Conservation (phyloP, 2,797 vertebrate species). For the Pipistrellus pygmaeus region DNA sequence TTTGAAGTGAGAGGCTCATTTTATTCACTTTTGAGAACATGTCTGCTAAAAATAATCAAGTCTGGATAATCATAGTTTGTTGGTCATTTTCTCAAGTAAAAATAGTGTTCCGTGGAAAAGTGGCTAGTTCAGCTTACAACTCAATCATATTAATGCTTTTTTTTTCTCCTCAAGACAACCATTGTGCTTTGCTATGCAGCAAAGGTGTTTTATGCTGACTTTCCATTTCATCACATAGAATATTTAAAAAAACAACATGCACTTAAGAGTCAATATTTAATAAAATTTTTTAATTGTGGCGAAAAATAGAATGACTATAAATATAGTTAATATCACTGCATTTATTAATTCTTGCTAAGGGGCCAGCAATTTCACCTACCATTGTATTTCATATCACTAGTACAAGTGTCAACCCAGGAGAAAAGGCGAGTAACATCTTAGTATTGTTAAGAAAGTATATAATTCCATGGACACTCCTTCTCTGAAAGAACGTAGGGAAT, state of each 20-base stretch:
- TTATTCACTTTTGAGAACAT: slow-evolving; percentile 12
- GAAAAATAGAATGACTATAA: background rate
- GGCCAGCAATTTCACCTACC: background rate
- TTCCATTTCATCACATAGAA: background rate
- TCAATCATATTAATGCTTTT: background rate
- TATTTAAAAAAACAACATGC: background rate
- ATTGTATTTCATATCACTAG: background rate
- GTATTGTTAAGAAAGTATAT: slow-evolving; percentile 1
- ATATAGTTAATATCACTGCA: background rate
- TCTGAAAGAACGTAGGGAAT: background rate
- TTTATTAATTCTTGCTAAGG: background rate
- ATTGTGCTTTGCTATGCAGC: background rate
- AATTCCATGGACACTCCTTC: background rate
- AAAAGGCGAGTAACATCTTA: background rate
- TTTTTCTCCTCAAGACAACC: background rate
- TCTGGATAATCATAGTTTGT: background rate
- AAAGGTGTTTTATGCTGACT: background rate
- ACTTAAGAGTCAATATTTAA: background rate
- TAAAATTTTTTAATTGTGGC: background rate
- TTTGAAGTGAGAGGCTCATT: background rate
- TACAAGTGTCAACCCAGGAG: background rate
- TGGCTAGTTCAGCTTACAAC: slow-evolving; percentile 48
- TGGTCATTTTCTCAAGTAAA: background rate
- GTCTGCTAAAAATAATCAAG: background rate
- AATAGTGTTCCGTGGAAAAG: background rate